These are phyloP conservation scores for Brachyptera risi DNA, from an alignment of 2,888 invertebrate species.

Conservation along the genomic window DNA sequence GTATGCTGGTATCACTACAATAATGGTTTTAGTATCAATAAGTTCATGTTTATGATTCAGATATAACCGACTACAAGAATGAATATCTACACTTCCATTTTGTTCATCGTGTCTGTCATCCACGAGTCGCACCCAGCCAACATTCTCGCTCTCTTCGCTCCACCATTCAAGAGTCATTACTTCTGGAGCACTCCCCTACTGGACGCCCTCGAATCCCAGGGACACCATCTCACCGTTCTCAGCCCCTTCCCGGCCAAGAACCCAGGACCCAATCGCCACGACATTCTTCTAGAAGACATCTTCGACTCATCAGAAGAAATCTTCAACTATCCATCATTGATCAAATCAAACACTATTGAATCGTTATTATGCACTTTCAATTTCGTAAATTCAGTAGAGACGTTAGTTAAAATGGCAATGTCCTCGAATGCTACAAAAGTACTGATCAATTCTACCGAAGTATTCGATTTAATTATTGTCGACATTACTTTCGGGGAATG, in stretches of 20 bases:
- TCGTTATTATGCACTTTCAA: too few relatives aligned
- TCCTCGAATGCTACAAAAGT: too few relatives aligned
- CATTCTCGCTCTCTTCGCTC: conserved; percentile 25
- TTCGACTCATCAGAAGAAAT: conserved; percentile 1
- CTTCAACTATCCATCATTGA: conserved; percentile 2
- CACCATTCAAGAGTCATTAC: conserved; percentile 29
- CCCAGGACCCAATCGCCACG: conserved; percentile 25
- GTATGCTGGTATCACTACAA: too few relatives aligned
- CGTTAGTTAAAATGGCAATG: too few relatives aligned
- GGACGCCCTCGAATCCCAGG: conserved; percentile 23
- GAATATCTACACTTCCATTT: too few relatives aligned
- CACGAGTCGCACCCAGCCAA: conserved; percentile 23
- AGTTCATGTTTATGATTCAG: too few relatives aligned
- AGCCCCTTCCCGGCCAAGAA: conserved; percentile 28
- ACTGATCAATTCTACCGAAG: too few relatives aligned
- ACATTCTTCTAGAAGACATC: conserved; percentile 27
- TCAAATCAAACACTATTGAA: too few relatives aligned
- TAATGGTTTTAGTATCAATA: too few relatives aligned
- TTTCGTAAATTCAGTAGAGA: too few relatives aligned
- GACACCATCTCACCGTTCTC: conserved; percentile 30
- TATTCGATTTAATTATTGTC: conserved; percentile 27
- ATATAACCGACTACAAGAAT: too few relatives aligned
- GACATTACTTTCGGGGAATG: conserved; percentile 27
- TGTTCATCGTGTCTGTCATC: too few relatives aligned
- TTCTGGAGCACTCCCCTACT: conserved; percentile 27